Evolutionary conservation across 2,113 vertebrate genomes (phyloP).

Genomic region (Nesoenas mayeri): DNA sequence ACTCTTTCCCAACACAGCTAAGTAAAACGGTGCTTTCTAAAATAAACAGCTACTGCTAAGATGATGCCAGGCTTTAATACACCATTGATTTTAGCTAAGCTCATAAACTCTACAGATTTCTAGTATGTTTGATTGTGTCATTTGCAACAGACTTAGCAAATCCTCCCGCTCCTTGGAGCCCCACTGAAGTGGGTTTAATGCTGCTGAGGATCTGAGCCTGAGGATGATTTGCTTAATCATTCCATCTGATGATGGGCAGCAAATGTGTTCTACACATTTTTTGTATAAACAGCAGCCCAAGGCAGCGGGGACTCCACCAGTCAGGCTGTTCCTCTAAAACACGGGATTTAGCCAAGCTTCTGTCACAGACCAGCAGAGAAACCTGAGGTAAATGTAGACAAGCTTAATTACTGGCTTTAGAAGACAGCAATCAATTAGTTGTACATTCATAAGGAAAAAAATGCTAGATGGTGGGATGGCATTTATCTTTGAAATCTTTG

Average conservation of each 20-base stretch:
- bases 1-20: background rate
- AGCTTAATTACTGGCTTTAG: background rate
- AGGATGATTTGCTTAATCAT: background rate
- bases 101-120: background rate
- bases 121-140: background rate
- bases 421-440: background rate
- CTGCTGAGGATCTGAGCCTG: background rate
- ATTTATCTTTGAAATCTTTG: background rate
- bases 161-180: background rate
- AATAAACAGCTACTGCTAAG: background rate
- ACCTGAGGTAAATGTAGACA: background rate
- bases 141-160: background rate
- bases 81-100: slow-evolving; percentile 15
- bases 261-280: background rate
- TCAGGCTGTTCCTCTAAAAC: background rate
- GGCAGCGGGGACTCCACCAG: too few species aligned
- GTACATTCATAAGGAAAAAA: background rate
- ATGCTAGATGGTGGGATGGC: background rate
- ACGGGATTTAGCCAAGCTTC: background rate
- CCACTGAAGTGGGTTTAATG: background rate
- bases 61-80: slow-evolving; percentile 14
- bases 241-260: background rate
- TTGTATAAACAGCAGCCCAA: too few species aligned
- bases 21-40: background rate
- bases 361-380: background rate